Evolutionary conservation across 2,888 invertebrate genomes (phyloP).

Genomic region (Desoria tigrina): DNA sequence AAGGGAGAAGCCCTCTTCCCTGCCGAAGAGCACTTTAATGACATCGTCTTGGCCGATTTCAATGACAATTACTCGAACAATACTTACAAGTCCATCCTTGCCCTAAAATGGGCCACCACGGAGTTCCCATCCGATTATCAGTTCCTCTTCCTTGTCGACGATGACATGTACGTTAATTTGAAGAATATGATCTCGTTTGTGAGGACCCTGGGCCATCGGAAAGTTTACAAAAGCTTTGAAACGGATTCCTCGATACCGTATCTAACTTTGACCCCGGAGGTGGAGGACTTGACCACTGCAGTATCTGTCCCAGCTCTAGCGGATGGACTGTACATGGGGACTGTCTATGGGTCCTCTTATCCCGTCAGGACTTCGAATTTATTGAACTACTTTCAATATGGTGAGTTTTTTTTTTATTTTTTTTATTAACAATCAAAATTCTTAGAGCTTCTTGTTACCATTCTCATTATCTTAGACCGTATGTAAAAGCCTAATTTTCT

Average conservation of each 20-base stretch:
- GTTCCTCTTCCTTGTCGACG: conserved; percentile 35
- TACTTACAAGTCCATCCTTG: conserved; percentile 82
- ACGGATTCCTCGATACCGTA: not conserved
- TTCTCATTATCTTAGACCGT: too few relatives aligned
- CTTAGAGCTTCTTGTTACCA: too few relatives aligned
- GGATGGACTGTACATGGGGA: not conserved
- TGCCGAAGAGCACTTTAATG: conserved; percentile 59
- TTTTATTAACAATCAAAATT: too few relatives aligned
- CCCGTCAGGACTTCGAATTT: not conserved
- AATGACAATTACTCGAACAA: conserved; percentile 76
- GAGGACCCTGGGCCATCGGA: not conserved
- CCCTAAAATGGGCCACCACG: conserved; percentile 72
- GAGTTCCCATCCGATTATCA: conserved; percentile 26
- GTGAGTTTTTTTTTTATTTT: not conserved
- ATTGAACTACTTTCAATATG: not conserved
- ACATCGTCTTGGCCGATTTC: conserved; percentile 76
- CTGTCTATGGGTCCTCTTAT: not conserved
- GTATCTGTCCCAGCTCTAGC: not conserved
- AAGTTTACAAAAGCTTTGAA: not conserved
- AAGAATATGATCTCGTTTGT: conserved; percentile 15
- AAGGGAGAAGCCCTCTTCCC: conserved; percentile 9
- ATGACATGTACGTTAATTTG: conserved; percentile 32
- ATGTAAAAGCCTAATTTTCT: too few relatives aligned
- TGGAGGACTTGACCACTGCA: not conserved
- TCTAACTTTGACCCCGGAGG: not conserved